Base-by-base conservation (phyloP, 2,888 invertebrate genomes). In the Dicyrtoma fusca region DNA sequence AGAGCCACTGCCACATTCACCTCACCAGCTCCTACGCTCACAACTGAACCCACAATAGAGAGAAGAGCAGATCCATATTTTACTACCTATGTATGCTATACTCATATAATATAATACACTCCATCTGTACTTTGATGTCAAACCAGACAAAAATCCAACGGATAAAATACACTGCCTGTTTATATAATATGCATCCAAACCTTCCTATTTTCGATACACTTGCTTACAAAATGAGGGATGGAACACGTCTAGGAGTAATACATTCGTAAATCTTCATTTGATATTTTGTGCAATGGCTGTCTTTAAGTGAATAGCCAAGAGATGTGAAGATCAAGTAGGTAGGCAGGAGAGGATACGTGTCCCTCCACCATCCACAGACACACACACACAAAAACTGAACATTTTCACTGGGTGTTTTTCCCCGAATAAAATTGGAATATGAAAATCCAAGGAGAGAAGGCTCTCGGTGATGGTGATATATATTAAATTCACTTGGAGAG, bases 401-500 rank as follows among this genome's bases (percentile, higher is more conserved):
- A 63, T 14, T 23, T 57, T 68, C 47, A 45, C 65, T 68, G 19
- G 21, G 44, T 53, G 51, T 57, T 68, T 68, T 44, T 26, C 51
- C 66, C 42, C 45, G 34, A 61, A 61, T 61, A 3, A 61, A 61
- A 61, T 61, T 34, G 34, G 34, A 34, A 34, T 34, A 3, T 8
- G 34, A 34, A 34, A 34, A 34, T n/a, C 34, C 34, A 34, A 34
- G 34, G 34, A 34, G 8, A 8, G 34, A 34, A 34, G 34, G 34
- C 34, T 34, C 44, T 61, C 42, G 44, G 44, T 23, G 21, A 55
- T 55, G 53, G 66, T 66, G 49, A 69, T 69, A 69, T 68, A 70
- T 49, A 70, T 71, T 71, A 71, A 71, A 71, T 72, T 72, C 61
- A 26, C 72, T 61, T 44, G 59, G 23, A 34, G 25, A 59, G 21